Evolutionary conservation across 53 echinoderm and acorn worm genomes (phyloP), one percentile per base, ranked within the genome.

Genomic region (Paracentrotus lividus): DNA sequence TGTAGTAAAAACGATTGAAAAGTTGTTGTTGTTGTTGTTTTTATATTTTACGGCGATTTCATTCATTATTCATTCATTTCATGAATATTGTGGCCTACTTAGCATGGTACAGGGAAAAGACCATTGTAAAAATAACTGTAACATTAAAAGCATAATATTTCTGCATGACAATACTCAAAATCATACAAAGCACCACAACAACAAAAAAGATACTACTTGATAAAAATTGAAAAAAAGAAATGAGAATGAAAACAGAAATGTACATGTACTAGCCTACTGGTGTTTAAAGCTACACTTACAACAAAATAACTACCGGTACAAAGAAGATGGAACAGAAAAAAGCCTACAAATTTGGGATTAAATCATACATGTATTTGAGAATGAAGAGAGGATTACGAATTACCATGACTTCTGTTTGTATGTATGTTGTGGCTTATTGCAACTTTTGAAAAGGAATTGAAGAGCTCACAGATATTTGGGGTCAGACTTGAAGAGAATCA

Each of bases 131-230:
- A 27, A 10, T 29, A 64, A 27, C 13, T 64, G 10, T 6, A 13
- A 27, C 64, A 64, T 64, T 27, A 29, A 5, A 9, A 38, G 40
- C 31, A 72, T 12, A 69, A 69, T 4, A 38, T 8, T 14, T 34
- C 34, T 69, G 31, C 69, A 36, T 69, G 18, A 40, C 16, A 40
- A 32, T 16, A 32, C 61, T 61, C 24, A 13, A 72, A 38, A 36
- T 38, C 64, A 64, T 29, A 64, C 61, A 61, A 36, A 72, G 72
- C 72, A 72, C 72, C 72, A 38, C 72, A n/a, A n/a, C n/a, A n/a
- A n/a, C n/a, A n/a, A n/a, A n/a, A n/a, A n/a, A n/a, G n/a, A n/a
- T n/a, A 72, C 72, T 40, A 38, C 38, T 32, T 72, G n/a, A 2
- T 67, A 34, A 67, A 5, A 72, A 38, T 4, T 10, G 26, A 36